Evolutionary conservation across 2,797 vertebrate species (phyloP).

Genomic region (Australoheros facetus): DNA sequence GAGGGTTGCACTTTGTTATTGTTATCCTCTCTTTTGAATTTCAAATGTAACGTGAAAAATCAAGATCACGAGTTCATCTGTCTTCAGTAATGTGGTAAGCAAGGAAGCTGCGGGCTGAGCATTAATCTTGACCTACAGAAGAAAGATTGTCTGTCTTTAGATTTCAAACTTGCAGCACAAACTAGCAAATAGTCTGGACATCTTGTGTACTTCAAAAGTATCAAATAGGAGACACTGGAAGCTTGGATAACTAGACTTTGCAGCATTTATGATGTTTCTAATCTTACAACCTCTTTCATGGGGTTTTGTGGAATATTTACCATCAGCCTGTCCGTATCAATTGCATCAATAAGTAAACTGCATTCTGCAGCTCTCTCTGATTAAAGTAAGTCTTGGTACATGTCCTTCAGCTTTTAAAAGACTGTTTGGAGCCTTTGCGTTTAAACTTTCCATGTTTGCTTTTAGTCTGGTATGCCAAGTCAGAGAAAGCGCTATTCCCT

Average conservation of each 20-base stretch:
- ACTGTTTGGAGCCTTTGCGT: conserved; percentile 25
- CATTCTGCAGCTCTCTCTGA: conserved; percentile 30
- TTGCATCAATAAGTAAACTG: conserved; percentile 70
- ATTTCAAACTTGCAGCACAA: conserved; percentile 27
- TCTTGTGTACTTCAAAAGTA: conserved; percentile 63
- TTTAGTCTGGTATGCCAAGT: conserved; percentile 6
- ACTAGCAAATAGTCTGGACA: conserved; percentile 29
- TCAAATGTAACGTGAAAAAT: conserved; percentile 57
- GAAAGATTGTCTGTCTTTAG: conserved; percentile 27
- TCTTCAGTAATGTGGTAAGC: conserved; percentile 37
- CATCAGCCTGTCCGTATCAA: conserved; percentile 59
- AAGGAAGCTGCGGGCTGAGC: conserved; percentile 15
- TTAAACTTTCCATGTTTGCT: conserved; percentile 16
- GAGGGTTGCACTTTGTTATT: conserved; percentile 51
- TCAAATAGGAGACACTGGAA: conserved; percentile 32
- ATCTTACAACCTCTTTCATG: conserved; percentile 61
- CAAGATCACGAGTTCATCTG: conserved; percentile 38
- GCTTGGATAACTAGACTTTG: conserved; percentile 45
- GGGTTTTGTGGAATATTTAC: conserved; percentile 77
- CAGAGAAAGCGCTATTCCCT: background rate
- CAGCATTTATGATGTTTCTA: conserved; percentile 72
- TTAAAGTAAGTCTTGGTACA: conserved; percentile 32
- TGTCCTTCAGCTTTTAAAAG: conserved; percentile 46
- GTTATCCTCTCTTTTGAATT: conserved; percentile 48
- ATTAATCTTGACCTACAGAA: conserved; percentile 31